These are phyloP conservation scores for Acanthopagrus latus DNA, from an alignment of 2,797 vertebrate genomes.

Conservation along the genomic window DNA sequence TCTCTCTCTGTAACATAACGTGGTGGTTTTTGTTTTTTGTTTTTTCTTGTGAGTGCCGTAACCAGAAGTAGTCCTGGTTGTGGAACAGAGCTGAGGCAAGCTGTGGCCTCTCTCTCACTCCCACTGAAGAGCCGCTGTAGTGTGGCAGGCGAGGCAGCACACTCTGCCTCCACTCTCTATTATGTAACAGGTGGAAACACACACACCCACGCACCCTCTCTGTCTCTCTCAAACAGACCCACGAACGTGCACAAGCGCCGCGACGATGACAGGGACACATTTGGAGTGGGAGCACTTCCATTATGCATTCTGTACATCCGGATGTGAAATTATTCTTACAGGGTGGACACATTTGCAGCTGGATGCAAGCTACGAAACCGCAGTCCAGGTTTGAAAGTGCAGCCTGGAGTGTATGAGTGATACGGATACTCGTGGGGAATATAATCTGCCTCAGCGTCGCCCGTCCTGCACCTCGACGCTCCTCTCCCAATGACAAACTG, in stretches of 20 bases:
- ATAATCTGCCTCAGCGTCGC: conserved; percentile 32
- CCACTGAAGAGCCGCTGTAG: conserved; percentile 69
- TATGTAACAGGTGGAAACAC: conserved; percentile 85
- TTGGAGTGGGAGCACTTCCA: conserved; percentile 9
- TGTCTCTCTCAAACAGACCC: conserved; percentile 46
- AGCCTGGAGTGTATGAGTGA: conserved; percentile 34
- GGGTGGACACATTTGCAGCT: conserved; percentile 18
- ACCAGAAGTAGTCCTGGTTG: conserved; percentile 53
- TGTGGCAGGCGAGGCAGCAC: conserved; percentile 73
- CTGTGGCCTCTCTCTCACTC: conserved; percentile 73
- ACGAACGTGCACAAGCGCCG: conserved; percentile 31
- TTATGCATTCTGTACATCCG: conserved; percentile 34
- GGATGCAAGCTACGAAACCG: conserved; percentile 6
- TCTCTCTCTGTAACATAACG: conserved; percentile 21
- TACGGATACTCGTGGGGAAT: conserved; percentile 22
- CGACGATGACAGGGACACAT: conserved; percentile 15
- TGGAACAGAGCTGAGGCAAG: conserved; percentile 59
- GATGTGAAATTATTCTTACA: conserved; percentile 17
- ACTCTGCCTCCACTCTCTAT: conserved; percentile 77
- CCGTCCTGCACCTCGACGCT: conserved; percentile 20
- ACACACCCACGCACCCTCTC: conserved; percentile 63
- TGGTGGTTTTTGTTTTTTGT: not conserved
- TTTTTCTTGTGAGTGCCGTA: conserved; percentile 31
- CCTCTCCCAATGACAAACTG: conserved; percentile 42
- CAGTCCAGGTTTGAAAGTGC: conserved; percentile 18